phyloP scores from a whole-genome alignment of 1,140 invertebrate species.

The Rhopalosiphum maidis region DNA sequence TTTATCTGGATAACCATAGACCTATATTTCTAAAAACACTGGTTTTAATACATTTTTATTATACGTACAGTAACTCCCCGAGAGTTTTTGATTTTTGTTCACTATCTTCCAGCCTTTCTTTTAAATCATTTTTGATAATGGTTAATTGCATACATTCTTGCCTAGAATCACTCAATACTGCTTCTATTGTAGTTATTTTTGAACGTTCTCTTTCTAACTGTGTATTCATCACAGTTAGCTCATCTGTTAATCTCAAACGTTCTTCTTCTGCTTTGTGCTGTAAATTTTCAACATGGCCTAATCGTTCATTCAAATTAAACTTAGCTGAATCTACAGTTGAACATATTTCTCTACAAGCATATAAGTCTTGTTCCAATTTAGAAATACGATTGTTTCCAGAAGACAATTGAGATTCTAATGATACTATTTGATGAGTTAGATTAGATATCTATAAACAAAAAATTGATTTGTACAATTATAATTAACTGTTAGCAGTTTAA shows the following conservation, averaged over 20 bases:
- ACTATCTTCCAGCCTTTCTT: conserved; percentile 65
- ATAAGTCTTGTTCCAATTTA: conserved; percentile 64
- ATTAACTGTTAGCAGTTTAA: background rate
- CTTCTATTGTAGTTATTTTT: conserved; percentile 65
- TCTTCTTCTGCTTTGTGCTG: conserved; percentile 62
- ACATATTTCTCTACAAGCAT: conserved; percentile 66
- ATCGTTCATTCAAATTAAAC: conserved; percentile 63
- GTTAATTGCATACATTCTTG: conserved; percentile 66
- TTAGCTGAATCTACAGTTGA: conserved; percentile 68
- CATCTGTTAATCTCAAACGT: conserved; percentile 63
- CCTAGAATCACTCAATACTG: conserved; percentile 65
- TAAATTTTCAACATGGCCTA: conserved; percentile 44
- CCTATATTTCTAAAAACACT: background rate
- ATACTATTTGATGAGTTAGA: conserved; percentile 66
- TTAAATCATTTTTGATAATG: conserved; percentile 65
- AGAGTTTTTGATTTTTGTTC: conserved; percentile 65
- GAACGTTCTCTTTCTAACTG: conserved; percentile 65
- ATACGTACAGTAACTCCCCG: conserved; percentile 66
- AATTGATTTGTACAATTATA: background rate
- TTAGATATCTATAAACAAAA: conserved; percentile 65
- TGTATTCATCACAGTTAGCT: conserved; percentile 64
- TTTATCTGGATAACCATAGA: background rate
- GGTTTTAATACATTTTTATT: background rate
- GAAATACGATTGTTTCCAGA: conserved; percentile 63
- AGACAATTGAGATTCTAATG: conserved; percentile 66